A percentile compares a stretch with the other conserved stretches of the same genome.
Evolutionary conservation across 2,797 vertebrate genomes (phyloP).

Genomic region (Orientallactaga sibirica): DNA sequence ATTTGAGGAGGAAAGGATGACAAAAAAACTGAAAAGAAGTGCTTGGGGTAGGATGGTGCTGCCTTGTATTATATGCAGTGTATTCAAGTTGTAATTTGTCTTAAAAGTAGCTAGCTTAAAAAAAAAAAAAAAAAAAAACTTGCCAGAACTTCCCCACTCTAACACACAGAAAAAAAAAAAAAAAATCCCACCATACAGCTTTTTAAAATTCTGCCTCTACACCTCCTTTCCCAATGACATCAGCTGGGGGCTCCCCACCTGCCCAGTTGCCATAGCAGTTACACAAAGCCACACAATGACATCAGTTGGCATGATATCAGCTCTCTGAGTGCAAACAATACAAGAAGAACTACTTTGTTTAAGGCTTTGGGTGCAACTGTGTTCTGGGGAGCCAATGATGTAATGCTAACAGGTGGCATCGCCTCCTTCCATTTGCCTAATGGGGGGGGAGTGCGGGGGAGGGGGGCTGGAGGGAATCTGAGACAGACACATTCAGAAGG

Average conservation of each 20-base stretch:
- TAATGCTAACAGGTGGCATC: constrained; percentile 93
- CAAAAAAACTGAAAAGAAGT: constrained; percentile 58
- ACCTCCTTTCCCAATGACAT: constrained; percentile 86
- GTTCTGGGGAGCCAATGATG: constrained; percentile 88
- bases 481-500: constrained; percentile 63
- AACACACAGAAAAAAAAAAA: constrained; percentile 59
- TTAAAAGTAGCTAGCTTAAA: constrained; percentile 18
- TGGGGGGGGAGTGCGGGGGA: constrained; percentile 48
- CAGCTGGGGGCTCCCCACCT: constrained; percentile 91
- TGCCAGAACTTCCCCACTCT: constrained; percentile 44
- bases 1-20: constrained; percentile 34
- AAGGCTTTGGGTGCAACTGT: constrained; percentile 84
- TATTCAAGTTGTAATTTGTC: constrained; percentile 63
- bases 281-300: constrained; percentile 91
- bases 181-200: constrained; percentile 65
- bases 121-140: constrained; percentile 60
- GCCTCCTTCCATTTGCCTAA: constrained; percentile 83
- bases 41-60: background rate
- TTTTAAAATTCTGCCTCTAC: constrained; percentile 83
- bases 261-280: constrained; percentile 89
- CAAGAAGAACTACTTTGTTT: constrained; percentile 90
- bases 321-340: constrained; percentile 92
- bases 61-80: constrained; percentile 41
- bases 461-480: constrained; percentile 6
- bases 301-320: constrained; percentile 93